Evolutionary conservation across 2,113 vertebrate genomes (phyloP).

Genomic region (Calidris pygmaea): DNA sequence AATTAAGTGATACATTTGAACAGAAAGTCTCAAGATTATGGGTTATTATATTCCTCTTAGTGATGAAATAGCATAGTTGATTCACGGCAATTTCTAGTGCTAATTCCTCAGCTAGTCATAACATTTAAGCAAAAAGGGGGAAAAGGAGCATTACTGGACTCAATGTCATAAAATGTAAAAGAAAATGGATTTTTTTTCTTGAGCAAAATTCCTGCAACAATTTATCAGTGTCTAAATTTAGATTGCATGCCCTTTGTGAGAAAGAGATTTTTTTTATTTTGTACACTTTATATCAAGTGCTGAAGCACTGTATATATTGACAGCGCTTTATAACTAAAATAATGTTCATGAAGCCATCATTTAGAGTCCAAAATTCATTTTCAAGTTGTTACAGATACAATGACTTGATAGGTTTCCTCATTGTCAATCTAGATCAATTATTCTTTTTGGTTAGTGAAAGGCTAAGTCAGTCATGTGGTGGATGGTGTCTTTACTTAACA

Average conservation of each 20-base stretch:
- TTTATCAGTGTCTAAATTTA: neutral
- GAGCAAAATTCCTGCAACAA: neutral
- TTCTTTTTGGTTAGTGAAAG: neutral
- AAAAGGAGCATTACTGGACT: neutral
- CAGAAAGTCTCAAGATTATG: conserved; percentile 6
- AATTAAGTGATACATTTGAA: neutral
- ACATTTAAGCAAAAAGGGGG: neutral
- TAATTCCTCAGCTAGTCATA: conserved; percentile 40
- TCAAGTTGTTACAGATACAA: neutral
- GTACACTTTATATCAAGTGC: neutral
- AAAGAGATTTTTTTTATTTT: neutral
- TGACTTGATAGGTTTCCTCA: neutral
- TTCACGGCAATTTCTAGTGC: neutral
- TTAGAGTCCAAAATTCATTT: neutral
- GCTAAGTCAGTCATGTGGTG: neutral
- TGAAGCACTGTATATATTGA: neutral
- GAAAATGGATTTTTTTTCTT: neutral
- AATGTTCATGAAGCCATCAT: neutral
- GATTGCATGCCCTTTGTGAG: neutral
- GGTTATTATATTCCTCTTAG: conserved; percentile 31
- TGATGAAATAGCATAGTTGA: neutral
- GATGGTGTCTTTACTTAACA: neutral
- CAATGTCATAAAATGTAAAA: neutral
- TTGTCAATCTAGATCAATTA: neutral
- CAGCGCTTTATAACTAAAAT: neutral